Evolutionary conservation across 2,797 vertebrate genomes (phyloP), one percentile per base, ranked within the genome.

Genomic region (Pseudochromis fuscus): DNA sequence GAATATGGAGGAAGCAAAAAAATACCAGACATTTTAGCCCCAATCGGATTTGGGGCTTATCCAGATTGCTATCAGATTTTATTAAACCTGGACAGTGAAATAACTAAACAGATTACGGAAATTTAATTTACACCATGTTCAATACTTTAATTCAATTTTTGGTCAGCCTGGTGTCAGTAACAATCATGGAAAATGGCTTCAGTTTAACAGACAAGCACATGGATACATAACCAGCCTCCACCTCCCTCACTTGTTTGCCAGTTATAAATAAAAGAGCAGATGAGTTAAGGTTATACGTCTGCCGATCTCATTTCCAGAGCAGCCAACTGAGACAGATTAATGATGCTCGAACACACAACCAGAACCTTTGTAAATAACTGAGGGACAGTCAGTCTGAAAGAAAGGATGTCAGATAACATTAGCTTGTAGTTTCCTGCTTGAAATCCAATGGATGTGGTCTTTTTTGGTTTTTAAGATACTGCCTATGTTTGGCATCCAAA

Each of bases 101-200:
- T 27, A 35, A 74, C 6, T 27, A 56, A 52, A 64, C 0, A 60
- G 4, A 45, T 42, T 19, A 52, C 4, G 37, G 38, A 55, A 58
- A 69, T 76, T 50, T 18, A 56, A 74, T 63, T 42, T 21, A 67
- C 1, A 28, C 4, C 1, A 28, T 1, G 58, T 57, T 58, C 25
- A 55, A n/a, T 24, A 46, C 13, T 53, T 33, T 40, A 45, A 79
- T 69, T 69, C 31, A 69, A 72, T 72, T 65, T 66, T 48, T 35
- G 24, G 28, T 55, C 28, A 59, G 40, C 18, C 53, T 72, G 60
- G 49, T 65, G 53, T 65, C 38, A 18, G 59, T 46, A 37, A 42
- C 12, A 25, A 33, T 52, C 53, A 42, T 59, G 35, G 60, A 59
- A 67, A 48, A 72, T 21, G 15, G n/a, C 52, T 55, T 21, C 51